phyloP scores from a whole-genome alignment of 2,888 invertebrate species.

The Leucophenga maculata region DNA sequence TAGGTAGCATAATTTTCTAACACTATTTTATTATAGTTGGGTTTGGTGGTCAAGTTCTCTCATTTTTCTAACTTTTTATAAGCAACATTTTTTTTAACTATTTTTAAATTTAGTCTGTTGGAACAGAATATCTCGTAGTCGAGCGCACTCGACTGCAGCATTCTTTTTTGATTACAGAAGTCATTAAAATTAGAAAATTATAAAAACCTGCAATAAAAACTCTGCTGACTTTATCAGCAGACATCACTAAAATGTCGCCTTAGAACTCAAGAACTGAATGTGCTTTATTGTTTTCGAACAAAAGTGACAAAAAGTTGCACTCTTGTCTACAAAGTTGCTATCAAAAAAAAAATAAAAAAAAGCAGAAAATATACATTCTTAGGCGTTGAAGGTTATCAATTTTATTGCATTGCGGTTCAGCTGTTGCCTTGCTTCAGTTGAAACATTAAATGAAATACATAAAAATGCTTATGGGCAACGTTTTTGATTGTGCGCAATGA shows the following conservation, averaged over 20 bases:
- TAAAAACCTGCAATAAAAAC: background rate
- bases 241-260: background rate
- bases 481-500: too few relatives aligned
- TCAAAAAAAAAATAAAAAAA: constrained; percentile 13
- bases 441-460: background rate
- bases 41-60: too few relatives aligned
- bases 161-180: too few relatives aligned
- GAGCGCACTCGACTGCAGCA: too few relatives aligned
- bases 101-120: too few relatives aligned
- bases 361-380: constrained; percentile 13
- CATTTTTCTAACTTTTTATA: too few relatives aligned
- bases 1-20: too few relatives aligned
- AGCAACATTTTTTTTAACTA: too few relatives aligned
- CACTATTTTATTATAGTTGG: too few relatives aligned
- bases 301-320: background rate
- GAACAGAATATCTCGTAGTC: too few relatives aligned
- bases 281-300: constrained; percentile 8
- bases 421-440: background rate
- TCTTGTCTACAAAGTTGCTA: constrained; percentile 7
- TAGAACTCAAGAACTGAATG: background rate
- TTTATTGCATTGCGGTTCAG: constrained; percentile 48
- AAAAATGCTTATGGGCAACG: background rate
- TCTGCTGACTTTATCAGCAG: constrained; percentile 11
- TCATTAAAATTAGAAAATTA: background rate
- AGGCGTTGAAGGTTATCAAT: constrained; percentile 49